phyloP scores from a whole-genome alignment of 1,140 invertebrate genomes.

The Papilio glaucus region DNA sequence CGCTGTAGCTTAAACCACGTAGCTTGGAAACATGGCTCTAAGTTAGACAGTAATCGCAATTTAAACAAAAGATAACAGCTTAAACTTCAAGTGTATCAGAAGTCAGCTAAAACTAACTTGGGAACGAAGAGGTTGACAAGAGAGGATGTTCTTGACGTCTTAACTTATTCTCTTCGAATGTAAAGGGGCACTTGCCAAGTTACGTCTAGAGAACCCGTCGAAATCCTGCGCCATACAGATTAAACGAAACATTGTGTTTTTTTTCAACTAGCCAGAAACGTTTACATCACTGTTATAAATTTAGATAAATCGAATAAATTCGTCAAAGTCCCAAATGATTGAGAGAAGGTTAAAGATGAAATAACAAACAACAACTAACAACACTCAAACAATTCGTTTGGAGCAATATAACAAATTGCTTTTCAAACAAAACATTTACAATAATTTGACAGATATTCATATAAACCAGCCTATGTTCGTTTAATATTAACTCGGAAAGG shows the following conservation, averaged over 20 bases:
- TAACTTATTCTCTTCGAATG: too few species aligned
- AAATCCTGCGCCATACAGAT: background rate
- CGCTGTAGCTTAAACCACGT: background rate
- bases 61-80: too few species aligned
- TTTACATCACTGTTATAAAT: background rate
- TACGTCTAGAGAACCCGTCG: background rate
- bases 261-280: background rate
- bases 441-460: slow-evolving; percentile 7
- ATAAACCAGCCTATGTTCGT: background rate
- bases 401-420: slow-evolving; percentile 10
- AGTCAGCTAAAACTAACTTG: too few species aligned
- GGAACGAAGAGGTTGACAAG: too few species aligned
- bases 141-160: too few species aligned
- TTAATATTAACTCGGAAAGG: background rate
- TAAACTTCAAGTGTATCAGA: too few species aligned
- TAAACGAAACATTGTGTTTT: background rate
- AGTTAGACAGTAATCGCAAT: too few species aligned
- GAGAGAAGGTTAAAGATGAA: slow-evolving; percentile 10
- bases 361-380: slow-evolving; percentile 21
- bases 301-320: slow-evolving; percentile 19
- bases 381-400: slow-evolving; percentile 8
- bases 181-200: too few species aligned
- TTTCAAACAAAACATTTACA: slow-evolving; percentile 21
- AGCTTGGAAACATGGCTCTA: too few species aligned
- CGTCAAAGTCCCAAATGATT: slow-evolving; percentile 17